Percentiles rank a stretch among this genome's conserved stretches.
Conservation (phyloP, 2,797 vertebrate species). For the Phoebastria nigripes region DNA sequence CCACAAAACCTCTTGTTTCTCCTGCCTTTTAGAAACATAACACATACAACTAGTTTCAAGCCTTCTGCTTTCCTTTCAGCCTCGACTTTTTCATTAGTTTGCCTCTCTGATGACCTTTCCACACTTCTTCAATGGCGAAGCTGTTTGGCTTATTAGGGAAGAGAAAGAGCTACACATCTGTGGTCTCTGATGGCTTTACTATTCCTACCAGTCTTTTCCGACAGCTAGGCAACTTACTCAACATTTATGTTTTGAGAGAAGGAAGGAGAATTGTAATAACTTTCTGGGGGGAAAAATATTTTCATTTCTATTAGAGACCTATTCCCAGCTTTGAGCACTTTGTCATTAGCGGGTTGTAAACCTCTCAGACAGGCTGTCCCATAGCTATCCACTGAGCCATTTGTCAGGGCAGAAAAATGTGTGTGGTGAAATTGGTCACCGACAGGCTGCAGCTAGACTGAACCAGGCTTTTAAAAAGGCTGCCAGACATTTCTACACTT, state of each 20-base stretch:
- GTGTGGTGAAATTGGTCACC: neutral
- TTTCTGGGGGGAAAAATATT: neutral
- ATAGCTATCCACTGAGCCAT: neutral
- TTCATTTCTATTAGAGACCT: slow-evolving; percentile 3
- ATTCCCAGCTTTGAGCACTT: slow-evolving; percentile 12
- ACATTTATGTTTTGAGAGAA: slow-evolving; percentile 3
- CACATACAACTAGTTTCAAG: neutral
- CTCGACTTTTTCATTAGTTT: neutral
- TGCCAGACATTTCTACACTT: neutral
- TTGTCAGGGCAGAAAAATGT: slow-evolving; percentile 40
- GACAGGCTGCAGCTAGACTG: neutral
- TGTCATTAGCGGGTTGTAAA: slow-evolving; percentile 14
- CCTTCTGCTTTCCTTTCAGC: neutral
- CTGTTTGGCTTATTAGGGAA: neutral
- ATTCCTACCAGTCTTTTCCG: neutral
- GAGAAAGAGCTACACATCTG: neutral
- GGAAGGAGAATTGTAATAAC: neutral
- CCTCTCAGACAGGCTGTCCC: slow-evolving; percentile 4
- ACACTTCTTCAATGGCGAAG: neutral
- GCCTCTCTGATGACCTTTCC: slow-evolving; percentile 9
- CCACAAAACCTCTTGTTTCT: neutral
- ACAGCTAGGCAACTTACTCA: neutral
- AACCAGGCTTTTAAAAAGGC: slow-evolving; percentile 3
- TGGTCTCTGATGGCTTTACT: neutral
- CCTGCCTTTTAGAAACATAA: neutral